Percentiles rank a stretch among this genome's conserved stretches.
Conservation (phyloP, 1,140 invertebrate genomes). For the Stegodyphus mimosarum region DNA sequence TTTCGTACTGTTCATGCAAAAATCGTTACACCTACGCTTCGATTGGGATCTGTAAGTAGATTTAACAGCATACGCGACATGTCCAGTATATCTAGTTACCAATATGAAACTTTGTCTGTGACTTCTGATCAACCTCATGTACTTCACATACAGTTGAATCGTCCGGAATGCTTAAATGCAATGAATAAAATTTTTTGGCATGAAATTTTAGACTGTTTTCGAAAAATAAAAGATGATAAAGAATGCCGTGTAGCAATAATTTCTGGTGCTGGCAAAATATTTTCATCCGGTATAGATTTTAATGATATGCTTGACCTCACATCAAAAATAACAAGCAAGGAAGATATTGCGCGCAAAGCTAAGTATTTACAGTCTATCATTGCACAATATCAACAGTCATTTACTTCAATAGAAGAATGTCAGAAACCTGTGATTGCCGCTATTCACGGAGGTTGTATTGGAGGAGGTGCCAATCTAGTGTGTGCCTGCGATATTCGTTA, state of each 20-base stretch:
- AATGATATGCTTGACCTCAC: constrained; percentile 62
- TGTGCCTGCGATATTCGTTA: constrained; percentile 80
- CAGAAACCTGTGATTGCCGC: constrained; percentile 90
- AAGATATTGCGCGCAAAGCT: constrained; percentile 81
- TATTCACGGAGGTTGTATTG: constrained; percentile 89
- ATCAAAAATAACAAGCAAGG: constrained; percentile 31
- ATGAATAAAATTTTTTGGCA: constrained; percentile 84
- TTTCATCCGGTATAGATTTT: constrained; percentile 78
- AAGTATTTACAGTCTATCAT: constrained; percentile 77
- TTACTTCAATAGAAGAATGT: constrained; percentile 84
- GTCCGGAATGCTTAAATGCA: constrained; percentile 87
- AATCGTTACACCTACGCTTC: too few species aligned
- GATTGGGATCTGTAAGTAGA: too few species aligned
- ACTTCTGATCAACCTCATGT: constrained; percentile 35
- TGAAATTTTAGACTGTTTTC: constrained; percentile 73
- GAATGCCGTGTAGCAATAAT: constrained; percentile 87
- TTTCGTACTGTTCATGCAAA: too few species aligned
- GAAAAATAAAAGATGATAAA: constrained; percentile 49
- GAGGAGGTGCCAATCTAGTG: constrained; percentile 89
- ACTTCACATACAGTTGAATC: constrained; percentile 85
- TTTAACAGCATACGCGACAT: background rate
- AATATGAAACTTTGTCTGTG: constrained; percentile 45
- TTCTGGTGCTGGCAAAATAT: constrained; percentile 83
- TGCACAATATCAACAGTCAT: constrained; percentile 79
- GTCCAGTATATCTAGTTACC: constrained; percentile 30